Base-by-base conservation (phyloP, 2,888 invertebrate genomes). In the Lycophotia porphyrea region DNA sequence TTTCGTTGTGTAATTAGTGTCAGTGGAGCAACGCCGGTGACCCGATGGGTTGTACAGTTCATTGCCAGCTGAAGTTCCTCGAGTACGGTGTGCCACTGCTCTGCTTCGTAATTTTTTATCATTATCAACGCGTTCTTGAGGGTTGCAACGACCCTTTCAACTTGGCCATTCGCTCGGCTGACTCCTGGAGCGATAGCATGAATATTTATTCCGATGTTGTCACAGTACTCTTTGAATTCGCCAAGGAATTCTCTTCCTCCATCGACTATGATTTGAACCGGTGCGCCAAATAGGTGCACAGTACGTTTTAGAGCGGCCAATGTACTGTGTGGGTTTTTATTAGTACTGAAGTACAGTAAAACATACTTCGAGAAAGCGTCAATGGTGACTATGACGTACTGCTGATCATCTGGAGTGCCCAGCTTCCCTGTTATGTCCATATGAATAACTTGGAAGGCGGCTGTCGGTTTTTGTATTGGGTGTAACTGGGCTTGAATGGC, bases 391-490 rank as follows among this genome's bases (percentile, higher is more conserved):
- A 87, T 77, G 0, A 85, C 83, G 34, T 87, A 86, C 65, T 82
- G n/a, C 15, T 8, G 36, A 18, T 21, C 71, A 18, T 78, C 44
- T 1, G 75, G 71, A 1, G 81, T 78, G 3, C 75, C 85, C 13
- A 88, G 27, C 36, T 86, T 88, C 0, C 86, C 88, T 0, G 86
- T 88, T 0, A 87, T 82, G 80, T 88, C 60, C 86, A 84, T 84
- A 27, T 84, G 81, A 1, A 84, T 74, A 0, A 84, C 84, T 55
- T 81, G 71, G n/a, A 84, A 84, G 0, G 88, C 60, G 64, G 85
- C 34, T 75, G 67, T 72, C 61, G 84, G n/a, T 58, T 87, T 81
- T 76, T 70, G 52, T 13, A 84, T 84, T 1, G 88, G 52, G 36
- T 75, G n/a, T 0, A 81, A 24, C 21, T 74, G 65, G 0, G 31